Percentiles rank a stretch among this genome's conserved stretches.
phyloP scores from a whole-genome alignment of 1,140 invertebrate species.

The Drosophila rufa region DNA sequence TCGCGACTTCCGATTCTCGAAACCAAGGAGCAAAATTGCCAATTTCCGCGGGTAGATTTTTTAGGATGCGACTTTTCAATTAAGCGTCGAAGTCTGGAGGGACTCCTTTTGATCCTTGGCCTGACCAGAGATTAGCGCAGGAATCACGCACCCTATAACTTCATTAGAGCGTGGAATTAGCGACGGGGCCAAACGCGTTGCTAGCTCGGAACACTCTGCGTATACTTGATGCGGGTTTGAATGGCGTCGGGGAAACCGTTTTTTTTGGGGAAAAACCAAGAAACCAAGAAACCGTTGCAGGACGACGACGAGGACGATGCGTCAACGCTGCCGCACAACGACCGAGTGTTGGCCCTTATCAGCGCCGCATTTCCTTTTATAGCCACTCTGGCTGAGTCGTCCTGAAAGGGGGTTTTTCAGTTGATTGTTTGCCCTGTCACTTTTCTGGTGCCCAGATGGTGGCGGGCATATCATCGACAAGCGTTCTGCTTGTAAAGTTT shows the following conservation, averaged over 20 bases:
- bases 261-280: slow-evolving; percentile 20
- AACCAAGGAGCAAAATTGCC: slow-evolving; percentile 38
- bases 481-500: not conserved
- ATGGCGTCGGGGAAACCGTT: slow-evolving; percentile 57
- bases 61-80: slow-evolving; percentile 51
- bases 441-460: not conserved
- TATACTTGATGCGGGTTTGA: slow-evolving; percentile 33
- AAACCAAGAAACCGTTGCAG: slow-evolving; percentile 52
- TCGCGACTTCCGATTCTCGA: slow-evolving; percentile 36
- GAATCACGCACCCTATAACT: slow-evolving; percentile 65
- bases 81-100: slow-evolving; percentile 36
- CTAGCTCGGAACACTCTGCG: slow-evolving; percentile 39
- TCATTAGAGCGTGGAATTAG: slow-evolving; percentile 62
- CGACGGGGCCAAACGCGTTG: slow-evolving; percentile 18
- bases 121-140: slow-evolving; percentile 53
- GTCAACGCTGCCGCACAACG: slow-evolving; percentile 78
- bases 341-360: slow-evolving; percentile 83
- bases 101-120: slow-evolving; percentile 30
- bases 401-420: slow-evolving; percentile 18
- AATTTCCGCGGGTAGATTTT: slow-evolving; percentile 27
- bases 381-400: slow-evolving; percentile 38
- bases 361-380: slow-evolving; percentile 83
- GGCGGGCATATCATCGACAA: too few species aligned
- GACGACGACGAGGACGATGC: slow-evolving; percentile 60
- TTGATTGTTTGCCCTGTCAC: not conserved